Base-by-base conservation (phyloP, 2,113 vertebrate genomes). In the Elephantulus edwardii region DNA sequence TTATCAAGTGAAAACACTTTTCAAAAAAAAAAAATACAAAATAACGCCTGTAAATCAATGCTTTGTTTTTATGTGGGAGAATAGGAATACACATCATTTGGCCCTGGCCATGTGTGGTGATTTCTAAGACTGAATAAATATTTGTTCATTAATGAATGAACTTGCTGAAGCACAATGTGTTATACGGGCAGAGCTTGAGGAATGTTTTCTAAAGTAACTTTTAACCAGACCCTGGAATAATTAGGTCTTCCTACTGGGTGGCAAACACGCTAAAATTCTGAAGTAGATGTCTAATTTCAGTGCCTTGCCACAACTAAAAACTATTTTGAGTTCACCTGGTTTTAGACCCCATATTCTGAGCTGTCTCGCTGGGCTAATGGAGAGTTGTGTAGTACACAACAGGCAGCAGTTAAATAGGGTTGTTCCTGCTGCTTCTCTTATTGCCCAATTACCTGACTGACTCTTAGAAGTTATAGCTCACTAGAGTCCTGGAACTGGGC, bases 241-340 rank as follows among this genome's bases (percentile, higher is more conserved):
- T 79, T 86, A 83, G 12, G 16, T 68, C 71, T 86, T 91, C 48
- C 62, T 93, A 91, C 17, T 16, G 26, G n/a, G n/a, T n/a, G n/a
- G 42, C n/a, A 95, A 72, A 22, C 40, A 84, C 20, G 40, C 30
- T 88, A 64, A 75, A 28, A 78, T 74, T 85, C 14, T 62, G 54
- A 86, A 8, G 19, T 77, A 56, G 38, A 72, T 80, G 30, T 85
- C 54, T 95, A 77, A 92, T 91, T 88, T 94, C 48, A 79, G 8
- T 62, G 48, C 76, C 56, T 94, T 94, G 75, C 30, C 35, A 14
- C 76, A 88, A n/a, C 19, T 28, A 79, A 5, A 88, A 82, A 83
- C 90, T 93, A 90, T 92, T 94, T 74, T 78, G 71, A 91, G 88
- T 88, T 93, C 78, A 90, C 88, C 90, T 95, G 76, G 74, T 92